Evolutionary conservation across 2,888 invertebrate species (phyloP).

Genomic region (Pterostichus niger): DNA sequence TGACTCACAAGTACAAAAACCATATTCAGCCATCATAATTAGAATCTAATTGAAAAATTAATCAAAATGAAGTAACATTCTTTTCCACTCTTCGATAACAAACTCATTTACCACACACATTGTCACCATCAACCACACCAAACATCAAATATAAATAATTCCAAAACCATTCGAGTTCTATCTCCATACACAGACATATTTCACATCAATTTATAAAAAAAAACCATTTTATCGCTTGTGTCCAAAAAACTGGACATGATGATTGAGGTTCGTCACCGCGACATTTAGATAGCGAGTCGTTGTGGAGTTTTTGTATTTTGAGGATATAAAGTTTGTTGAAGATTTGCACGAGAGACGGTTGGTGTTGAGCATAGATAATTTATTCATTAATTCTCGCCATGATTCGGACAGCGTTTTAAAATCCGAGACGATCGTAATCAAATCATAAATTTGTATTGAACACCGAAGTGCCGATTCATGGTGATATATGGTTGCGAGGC

Average conservation of each 20-base stretch:
- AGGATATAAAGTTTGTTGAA: constrained; percentile 14
- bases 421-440: constrained; percentile 57
- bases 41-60: constrained; percentile 37
- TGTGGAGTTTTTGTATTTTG: background rate
- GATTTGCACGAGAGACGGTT: background rate
- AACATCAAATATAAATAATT: background rate
- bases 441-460: constrained; percentile 63
- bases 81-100: constrained; percentile 19
- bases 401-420: constrained; percentile 51
- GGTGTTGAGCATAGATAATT: constrained; percentile 44
- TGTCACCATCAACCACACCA: background rate
- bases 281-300: background rate
- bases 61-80: constrained; percentile 24
- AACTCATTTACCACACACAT: constrained; percentile 33
- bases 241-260: background rate
- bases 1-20: no score
- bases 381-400: constrained; percentile 57
- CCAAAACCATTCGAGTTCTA: background rate
- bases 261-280: constrained; percentile 15
- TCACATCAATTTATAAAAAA: background rate
- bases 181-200: background rate
- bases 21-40: constrained; percentile 12
- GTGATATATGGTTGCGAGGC: constrained; percentile 52
- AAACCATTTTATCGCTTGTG: constrained; percentile 8
- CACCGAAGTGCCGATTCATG: constrained; percentile 54